These are phyloP conservation scores for Anagrus nilaparvatae DNA, from an alignment of 1,140 invertebrate genomes.

Conservation along the genomic window DNA sequence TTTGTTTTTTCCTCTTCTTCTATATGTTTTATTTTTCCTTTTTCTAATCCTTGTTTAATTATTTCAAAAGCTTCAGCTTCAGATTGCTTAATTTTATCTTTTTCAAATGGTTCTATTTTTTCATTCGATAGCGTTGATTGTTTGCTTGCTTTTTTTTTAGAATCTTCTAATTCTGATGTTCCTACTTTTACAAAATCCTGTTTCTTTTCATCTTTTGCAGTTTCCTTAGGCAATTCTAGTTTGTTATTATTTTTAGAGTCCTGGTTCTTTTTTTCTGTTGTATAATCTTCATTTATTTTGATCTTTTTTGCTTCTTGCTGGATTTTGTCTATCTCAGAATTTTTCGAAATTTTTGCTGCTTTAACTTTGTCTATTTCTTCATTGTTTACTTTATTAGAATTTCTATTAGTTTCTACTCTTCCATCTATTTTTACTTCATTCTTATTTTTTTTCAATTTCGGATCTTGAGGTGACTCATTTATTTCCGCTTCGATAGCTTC, in stretches of 20 bases:
- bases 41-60: background rate
- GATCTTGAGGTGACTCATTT: background rate
- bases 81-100: background rate
- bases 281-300: background rate
- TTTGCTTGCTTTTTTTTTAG: conserved; percentile 3
- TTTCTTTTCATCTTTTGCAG: conserved; percentile 4
- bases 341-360: background rate
- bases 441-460: background rate
- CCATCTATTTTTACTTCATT: background rate
- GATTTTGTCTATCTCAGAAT: background rate
- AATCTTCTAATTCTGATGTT: background rate
- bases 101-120: conserved; percentile 1
- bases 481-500: no score
- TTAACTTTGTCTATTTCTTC: conserved; percentile 1
- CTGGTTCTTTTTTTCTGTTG: no score
- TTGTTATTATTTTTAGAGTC: no score
- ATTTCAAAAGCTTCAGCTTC: background rate
- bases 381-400: conserved; percentile 13
- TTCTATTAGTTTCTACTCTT: conserved; percentile 9
- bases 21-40: background rate
- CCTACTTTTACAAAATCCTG: background rate
- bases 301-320: background rate
- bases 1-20: background rate
- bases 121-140: background rate
- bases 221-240: conserved; percentile 1